Evolutionary conservation across 1,140 invertebrate genomes (phyloP).

Genomic region (Gryllus bimaculatus): DNA sequence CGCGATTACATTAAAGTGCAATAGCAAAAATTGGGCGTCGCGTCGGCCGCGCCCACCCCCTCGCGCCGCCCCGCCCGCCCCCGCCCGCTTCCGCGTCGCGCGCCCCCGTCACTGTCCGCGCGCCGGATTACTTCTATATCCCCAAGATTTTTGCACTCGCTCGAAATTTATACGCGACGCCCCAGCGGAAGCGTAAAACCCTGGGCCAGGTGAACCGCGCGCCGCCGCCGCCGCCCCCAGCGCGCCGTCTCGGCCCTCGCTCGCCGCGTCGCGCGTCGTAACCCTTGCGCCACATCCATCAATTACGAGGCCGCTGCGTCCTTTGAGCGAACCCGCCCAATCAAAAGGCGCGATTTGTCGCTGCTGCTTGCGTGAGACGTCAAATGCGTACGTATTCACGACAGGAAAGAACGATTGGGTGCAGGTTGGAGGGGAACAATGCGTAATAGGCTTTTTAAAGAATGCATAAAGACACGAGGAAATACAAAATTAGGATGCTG

Average conservation of each 20-base stretch:
- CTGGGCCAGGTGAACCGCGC: no score
- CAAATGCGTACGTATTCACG: no score
- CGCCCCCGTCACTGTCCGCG: no score
- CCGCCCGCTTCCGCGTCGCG: no score
- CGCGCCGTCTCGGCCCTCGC: background rate
- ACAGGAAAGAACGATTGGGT: no score
- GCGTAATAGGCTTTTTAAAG: no score
- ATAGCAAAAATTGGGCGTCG: background rate
- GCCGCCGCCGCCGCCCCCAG: background rate
- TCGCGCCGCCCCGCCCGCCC: background rate
- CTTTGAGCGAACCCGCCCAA: background rate
- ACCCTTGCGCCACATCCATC: background rate
- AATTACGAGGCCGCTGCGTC: background rate
- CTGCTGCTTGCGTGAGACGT: background rate
- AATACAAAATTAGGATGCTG: no score
- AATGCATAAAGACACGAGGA: no score
- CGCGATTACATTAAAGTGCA: conserved; percentile 3
- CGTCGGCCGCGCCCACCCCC: no score
- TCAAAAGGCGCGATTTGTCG: background rate
- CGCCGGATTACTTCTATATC: background rate
- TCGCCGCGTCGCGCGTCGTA: background rate
- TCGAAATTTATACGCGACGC: background rate
- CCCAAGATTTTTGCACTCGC: background rate
- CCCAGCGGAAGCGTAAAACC: background rate
- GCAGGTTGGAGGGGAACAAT: no score